Evolutionary conservation across 2,797 vertebrate genomes (phyloP), one percentile per base, ranked within the genome.

Genomic region (Enteromius thamalakanensis): DNA sequence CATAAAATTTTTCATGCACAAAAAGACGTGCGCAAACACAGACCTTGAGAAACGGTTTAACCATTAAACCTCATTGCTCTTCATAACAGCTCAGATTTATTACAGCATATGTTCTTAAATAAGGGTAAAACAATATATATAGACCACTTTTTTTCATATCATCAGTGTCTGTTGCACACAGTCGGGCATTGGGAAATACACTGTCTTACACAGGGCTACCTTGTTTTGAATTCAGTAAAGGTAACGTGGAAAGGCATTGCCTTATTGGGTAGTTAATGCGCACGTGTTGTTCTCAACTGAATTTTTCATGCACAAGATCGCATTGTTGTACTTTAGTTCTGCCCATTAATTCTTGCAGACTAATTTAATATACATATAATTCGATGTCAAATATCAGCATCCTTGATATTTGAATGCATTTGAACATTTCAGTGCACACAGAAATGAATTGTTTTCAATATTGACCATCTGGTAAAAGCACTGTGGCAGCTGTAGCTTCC

Each of bases 191-290:
- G 23, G 32, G 23, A 64, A 45, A 47, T 29, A 40, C 12, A 42
- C 60, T 34, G 7, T 65, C 9, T 47, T 32, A 40, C 21, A 53
- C 49, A 55, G 19, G 15, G 32, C 42, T 72, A 37, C 76, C 62
- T 17, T 26, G 14, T 67, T 79, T 83, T 47, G 10, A 79, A 79
- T 49, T 65, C 17, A 21, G 45, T 65, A 23, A 58, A 32, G n/a
- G 15, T 75, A 32, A 6, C 3, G 10, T n/a, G 14, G 26, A 55
- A 53, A 15, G 51, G 26, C 47, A 51, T 69, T 80, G 37, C 49
- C 58, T 80, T 58, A 67, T 53, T 70, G 29, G 37, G 53, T 67
- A 64, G 51, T 26, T 23, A n/a, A 29, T 45, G 23, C 45, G 64
- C 9, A 70, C 8, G 3, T n/a, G 14, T 79, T 65, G 49, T 45